Base-by-base conservation (phyloP, 2,113 vertebrate species). In the Peromyscus polionotus region DNA sequence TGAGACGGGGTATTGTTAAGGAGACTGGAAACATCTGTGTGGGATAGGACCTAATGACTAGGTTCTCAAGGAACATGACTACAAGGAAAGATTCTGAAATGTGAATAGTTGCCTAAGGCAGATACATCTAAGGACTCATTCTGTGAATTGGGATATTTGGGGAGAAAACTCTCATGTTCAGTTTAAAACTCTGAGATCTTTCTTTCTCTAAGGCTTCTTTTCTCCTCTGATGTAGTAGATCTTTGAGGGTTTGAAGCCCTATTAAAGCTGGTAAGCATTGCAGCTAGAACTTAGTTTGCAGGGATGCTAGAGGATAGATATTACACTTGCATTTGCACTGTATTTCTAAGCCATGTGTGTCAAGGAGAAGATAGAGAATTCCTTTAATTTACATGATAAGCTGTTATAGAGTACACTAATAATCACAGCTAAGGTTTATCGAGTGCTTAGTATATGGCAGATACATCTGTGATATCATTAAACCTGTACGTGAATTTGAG, bases 91-190 rank as follows among this genome's bases (percentile, higher is more conserved):
- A 84, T 68, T 84, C 39, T 75, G 33, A 92, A 95, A 91, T 91
- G 90, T 93, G 48, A 10, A 2, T 86, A 68, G 24, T 90, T 91
- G 7, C n/a, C 48, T 57, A 91, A 94, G 72, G 33, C 33, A 92
- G 51, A 4, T 73, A 28, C 31, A 51, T 86, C 96, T 59, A 91
- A 88, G 13, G 36, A 39, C 14, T 86, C 16, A 91, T 85, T 67
- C 42, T 14, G 36, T 77, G 22, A 63, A 86, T 94, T 91, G 85
- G n/a, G 36, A 65, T 89, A 94, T 94, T 96, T 95, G 24, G 20
- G 70, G 22, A 57, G 28, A 88, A 93, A 75, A 95, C 65, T 80
- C 6, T 88, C 9, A 54, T 81, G 42, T 89, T 93, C 73, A 65
- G 7, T 89, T 85, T 26, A 76, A 97, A 96, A 88, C 17, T 75